Base-by-base conservation (phyloP, 2,797 vertebrate species). In the Poeciliopsis infans region DNA sequence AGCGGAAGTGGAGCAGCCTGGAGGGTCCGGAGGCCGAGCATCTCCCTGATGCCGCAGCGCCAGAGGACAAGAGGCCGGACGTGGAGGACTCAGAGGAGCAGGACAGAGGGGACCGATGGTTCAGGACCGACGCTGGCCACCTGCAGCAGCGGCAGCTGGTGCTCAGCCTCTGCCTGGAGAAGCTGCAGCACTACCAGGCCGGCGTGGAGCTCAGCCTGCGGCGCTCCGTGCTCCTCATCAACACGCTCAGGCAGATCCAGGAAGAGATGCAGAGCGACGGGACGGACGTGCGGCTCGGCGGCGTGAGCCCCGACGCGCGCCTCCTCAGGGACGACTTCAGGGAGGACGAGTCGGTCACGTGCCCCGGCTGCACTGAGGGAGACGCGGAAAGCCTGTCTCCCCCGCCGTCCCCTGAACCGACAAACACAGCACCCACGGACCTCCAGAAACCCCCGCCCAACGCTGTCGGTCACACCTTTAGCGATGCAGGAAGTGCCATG, bases 231-330 rank as follows among this genome's bases (percentile, higher is more conserved):
- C 95, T 97, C 82, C 96, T 97, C 84, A 93, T 96, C 93, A 97
- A 97, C 95, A 97, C 96, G 1, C 94, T 97, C 25, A 86, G 96
- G 86, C 96, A 97, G 87, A 96, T 97, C 55, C 97, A 97, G 88
- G 95, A 96, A 82, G 97, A 97, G 78, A 97, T 97, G 89, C 94
- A 85, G 5, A 93, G 95, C 4, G 96, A 97, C 75, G 90, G 92
- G 7, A 85, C 8, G 64, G 95, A 77, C 83, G 87, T 4, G 61
- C 93, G 64, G 85, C 93, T 43, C 83, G 86, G 76, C 82, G 86
- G 89, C 87, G 92, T 31, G 88, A 92, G 83, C 89, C 90, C 78
- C 0, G 95, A 96, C 82, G 94, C 95, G 23, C 91, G 93, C 28
- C 94, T 94, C 75, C 92, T 96, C 87, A 94, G 94, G 92, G 95